Base-by-base conservation (phyloP, 1,140 invertebrate genomes). In the Magallana angulata region DNA sequence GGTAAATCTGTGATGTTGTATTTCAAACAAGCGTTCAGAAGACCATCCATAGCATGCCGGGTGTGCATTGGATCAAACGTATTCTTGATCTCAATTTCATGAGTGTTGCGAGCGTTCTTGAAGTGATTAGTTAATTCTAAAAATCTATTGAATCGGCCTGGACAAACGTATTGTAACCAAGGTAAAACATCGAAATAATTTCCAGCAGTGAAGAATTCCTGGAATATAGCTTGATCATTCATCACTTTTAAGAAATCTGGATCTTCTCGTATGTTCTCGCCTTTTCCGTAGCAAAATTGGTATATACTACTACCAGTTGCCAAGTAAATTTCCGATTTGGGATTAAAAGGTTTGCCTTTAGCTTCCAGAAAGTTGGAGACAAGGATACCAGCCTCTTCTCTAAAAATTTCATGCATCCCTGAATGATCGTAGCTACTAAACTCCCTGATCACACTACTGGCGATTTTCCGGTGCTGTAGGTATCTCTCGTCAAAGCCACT, bases 101-200 rank as follows among this genome's bases (percentile, higher is more conserved):
- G 80, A 82, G 76, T 71, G 1, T 57, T 59, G 48, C 48, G 36
- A 11, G 68, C 48, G 3, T 30, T 68, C 9, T n/a, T n/a, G 9
- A 87, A 76, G 7, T 24, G 87, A 3, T 64, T 56, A 3, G 87
- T 14, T 60, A 88, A 57, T 30, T 81, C 59, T 7, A 87, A 11
- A 81, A 87, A 89, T 11, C 30, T 59, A 12, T 64, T 84, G 6
- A 76, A 71, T 82, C 82, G 62, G 7, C 62, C 16, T 1, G 85
- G 89, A 56, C 87, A 86, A 5, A 90, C 5, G 56, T 85, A 89
- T 18, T 82, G 30, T 8, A 89, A 59, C 86, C 86, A 90, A 8
- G 90, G 89, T 62, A 91, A 85, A 8, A 89, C 85, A 71, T 91
- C 89, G 8, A 91, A 48, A 1, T 85, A 82, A 83, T 90, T 91